These are phyloP conservation scores for Mastacembelus armatus DNA, from an alignment of 2,797 vertebrate species.

Conservation along the genomic window DNA sequence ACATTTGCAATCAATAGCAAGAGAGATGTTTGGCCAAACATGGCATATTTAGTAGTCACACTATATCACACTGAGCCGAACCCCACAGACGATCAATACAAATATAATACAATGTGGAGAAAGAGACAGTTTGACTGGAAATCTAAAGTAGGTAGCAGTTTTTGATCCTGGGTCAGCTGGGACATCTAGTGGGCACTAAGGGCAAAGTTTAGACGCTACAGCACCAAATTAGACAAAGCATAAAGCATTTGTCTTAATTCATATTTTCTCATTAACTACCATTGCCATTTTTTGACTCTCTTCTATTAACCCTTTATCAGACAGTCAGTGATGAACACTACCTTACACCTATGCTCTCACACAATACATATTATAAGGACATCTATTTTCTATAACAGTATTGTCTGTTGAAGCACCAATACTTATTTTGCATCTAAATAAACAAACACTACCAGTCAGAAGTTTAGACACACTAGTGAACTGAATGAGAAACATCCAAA, in stretches of 20 bases:
- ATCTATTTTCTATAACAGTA: no score
- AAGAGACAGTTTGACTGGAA: slow-evolving; percentile 4
- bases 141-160: not conserved
- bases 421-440: no score
- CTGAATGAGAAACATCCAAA: no score
- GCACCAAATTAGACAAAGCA: not conserved
- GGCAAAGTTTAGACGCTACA: slow-evolving; percentile 36
- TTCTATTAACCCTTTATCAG: not conserved
- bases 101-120: slow-evolving; percentile 7
- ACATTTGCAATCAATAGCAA: slow-evolving; percentile 34
- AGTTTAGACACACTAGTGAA: no score
- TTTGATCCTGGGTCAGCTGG: slow-evolving; percentile 33
- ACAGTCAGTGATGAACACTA: not conserved
- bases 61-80: slow-evolving; percentile 23
- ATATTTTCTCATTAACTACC: not conserved
- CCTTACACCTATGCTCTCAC: not conserved
- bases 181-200: slow-evolving; percentile 72
- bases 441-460: no score
- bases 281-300: not conserved
- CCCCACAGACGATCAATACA: slow-evolving; percentile 32
- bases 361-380: no score
- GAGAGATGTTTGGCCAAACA: slow-evolving; percentile 13
- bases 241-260: not conserved
- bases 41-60: not conserved
- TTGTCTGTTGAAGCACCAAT: no score